A percentile compares a stretch with the other conserved stretches of the same genome.
Conservation (phyloP, 37 sponge, comb jelly and placozoan genomes). For the Geodia barretti region DNA sequence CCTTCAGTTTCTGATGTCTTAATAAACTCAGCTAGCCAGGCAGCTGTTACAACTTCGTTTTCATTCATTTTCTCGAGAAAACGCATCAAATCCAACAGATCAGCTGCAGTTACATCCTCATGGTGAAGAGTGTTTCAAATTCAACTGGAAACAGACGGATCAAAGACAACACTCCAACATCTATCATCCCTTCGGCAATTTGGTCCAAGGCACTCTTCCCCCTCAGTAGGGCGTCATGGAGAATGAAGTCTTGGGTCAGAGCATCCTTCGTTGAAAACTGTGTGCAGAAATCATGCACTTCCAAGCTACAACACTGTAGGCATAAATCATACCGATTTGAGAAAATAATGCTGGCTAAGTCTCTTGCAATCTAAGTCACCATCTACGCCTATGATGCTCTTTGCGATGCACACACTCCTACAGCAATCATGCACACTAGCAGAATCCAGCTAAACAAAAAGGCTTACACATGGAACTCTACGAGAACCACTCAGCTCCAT, state of each 20-base stretch:
- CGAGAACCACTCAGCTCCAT: neutral
- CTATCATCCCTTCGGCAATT: neutral
- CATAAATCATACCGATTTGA: too few relatives aligned
- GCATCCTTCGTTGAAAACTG: neutral
- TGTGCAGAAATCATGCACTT: neutral
- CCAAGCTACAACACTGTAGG: too few relatives aligned
- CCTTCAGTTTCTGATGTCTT: neutral
- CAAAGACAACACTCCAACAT: neutral
- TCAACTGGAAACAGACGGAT: neutral
- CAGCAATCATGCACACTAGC: neutral
- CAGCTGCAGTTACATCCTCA: neutral
- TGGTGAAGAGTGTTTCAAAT: neutral
- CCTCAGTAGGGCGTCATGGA: slow-evolving; percentile 2
- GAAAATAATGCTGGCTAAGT: too few relatives aligned
- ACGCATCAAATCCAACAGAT: neutral
- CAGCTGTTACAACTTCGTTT: neutral
- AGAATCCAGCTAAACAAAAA: neutral
- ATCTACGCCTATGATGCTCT: too few relatives aligned
- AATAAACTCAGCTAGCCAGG: neutral
- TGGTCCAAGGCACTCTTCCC: slow-evolving; percentile 8
- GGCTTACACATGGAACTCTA: neutral
- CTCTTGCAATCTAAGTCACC: too few relatives aligned
- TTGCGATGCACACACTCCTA: too few relatives aligned
- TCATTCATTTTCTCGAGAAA: neutral
- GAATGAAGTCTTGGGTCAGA: neutral